phyloP scores from a whole-genome alignment of 2,888 invertebrate species.

The Platycheirus rosarum region DNA sequence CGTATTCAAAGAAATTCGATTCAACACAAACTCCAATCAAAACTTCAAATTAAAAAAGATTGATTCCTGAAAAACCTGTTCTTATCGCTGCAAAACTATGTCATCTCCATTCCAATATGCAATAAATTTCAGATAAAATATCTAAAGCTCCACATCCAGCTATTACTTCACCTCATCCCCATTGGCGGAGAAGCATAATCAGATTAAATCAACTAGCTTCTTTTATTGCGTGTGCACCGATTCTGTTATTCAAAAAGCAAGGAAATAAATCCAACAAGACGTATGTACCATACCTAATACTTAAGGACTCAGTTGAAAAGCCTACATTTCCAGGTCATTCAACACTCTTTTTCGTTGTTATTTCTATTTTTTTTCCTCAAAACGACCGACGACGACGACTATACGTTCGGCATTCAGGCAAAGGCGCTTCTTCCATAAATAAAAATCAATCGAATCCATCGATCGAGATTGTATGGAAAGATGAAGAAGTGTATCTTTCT shows the following conservation, averaged over 20 bases:
- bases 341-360: conserved; percentile 58
- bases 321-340: conserved; percentile 65
- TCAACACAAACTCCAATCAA: too few species aligned
- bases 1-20: too few species aligned
- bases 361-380: conserved; percentile 6
- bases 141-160: too few species aligned
- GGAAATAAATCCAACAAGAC: conserved; percentile 22
- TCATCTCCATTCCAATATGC: too few species aligned
- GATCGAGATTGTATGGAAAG: conserved; percentile 37
- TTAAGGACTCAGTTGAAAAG: conserved; percentile 22
- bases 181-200: conserved; percentile 31
- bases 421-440: conserved; percentile 72
- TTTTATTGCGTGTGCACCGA: conserved; percentile 45
- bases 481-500: conserved; percentile 45
- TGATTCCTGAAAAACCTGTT: too few species aligned
- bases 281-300: neutral
- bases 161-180: too few species aligned
- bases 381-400: neutral
- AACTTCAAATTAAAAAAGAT: too few species aligned
- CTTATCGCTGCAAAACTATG: too few species aligned
- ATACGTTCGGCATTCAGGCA: conserved; percentile 59
- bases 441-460: conserved; percentile 55
- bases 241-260: conserved; percentile 18
- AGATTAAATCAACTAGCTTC: conserved; percentile 48
- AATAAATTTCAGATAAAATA: too few species aligned